phyloP scores from a whole-genome alignment of 2,113 vertebrate species.

The Hucho hucho region DNA sequence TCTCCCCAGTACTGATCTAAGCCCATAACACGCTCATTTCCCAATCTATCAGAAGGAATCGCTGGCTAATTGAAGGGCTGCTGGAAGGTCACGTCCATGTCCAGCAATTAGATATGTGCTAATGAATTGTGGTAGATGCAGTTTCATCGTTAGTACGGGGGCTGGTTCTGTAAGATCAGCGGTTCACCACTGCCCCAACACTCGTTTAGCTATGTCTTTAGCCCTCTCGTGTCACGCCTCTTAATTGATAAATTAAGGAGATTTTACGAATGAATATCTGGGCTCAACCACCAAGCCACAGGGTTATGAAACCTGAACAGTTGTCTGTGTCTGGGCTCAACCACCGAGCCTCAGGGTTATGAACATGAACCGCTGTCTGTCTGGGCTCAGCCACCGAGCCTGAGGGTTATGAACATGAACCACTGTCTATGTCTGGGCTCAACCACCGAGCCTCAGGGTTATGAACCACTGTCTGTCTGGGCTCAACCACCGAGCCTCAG shows the following conservation, averaged over 20 bases:
- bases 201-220: background rate
- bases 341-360: background rate
- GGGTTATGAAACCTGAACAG: background rate
- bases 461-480: no score
- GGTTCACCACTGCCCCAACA: slow-evolving; percentile 27
- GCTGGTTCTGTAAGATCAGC: slow-evolving; percentile 39
- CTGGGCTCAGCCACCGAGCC: no score
- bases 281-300: no score
- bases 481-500: no score
- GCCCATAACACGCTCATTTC: slow-evolving; percentile 32
- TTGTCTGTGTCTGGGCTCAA: background rate
- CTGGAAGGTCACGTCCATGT: slow-evolving; percentile 30
- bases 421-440: no score
- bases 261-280: background rate
- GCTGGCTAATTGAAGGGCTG: slow-evolving; percentile 43
- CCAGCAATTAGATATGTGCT: slow-evolving; percentile 31
- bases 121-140: slow-evolving; percentile 46
- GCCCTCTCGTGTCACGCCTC: slow-evolving; percentile 44
- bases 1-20: slow-evolving; percentile 7
- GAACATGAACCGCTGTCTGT: background rate
- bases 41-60: slow-evolving; percentile 20
- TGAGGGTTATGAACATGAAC: no score
- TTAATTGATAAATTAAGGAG: slow-evolving; percentile 41
- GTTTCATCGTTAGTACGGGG: slow-evolving; percentile 42
- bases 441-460: no score